Percentiles rank a stretch among this genome's conserved stretches.
Conservation (phyloP, 2,797 vertebrate genomes). For the Muscicapa comitata region DNA sequence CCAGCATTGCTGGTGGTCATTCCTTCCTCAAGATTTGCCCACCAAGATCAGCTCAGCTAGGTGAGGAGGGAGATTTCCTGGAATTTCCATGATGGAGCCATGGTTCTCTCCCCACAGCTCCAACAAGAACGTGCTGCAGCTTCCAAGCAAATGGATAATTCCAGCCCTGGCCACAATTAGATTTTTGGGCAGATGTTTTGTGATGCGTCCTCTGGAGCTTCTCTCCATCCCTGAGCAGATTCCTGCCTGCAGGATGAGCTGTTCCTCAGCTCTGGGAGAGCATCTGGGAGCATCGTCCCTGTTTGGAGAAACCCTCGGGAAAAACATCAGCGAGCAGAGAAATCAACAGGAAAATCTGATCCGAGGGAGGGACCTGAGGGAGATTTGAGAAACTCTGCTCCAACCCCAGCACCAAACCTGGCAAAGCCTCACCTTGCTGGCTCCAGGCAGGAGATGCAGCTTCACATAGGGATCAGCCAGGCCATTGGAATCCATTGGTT, state of each 20-base stretch:
- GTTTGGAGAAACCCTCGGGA: background rate
- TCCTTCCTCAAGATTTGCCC: background rate
- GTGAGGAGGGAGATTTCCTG: background rate
- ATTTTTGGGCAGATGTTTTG: background rate
- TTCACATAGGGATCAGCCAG: slow-evolving; percentile 96
- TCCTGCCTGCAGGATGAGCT: background rate
- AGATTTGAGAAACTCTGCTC: background rate
- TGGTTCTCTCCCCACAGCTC: background rate
- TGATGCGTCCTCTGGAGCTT: background rate
- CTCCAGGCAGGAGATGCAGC: slow-evolving; percentile 91
- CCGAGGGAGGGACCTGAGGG: background rate
- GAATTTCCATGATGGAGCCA: background rate
- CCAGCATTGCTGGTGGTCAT: background rate
- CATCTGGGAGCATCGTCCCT: background rate
- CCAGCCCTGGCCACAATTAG: background rate
- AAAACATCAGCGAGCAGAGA: accelerated
- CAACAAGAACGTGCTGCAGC: accelerated
- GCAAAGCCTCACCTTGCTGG: slow-evolving; percentile 89
- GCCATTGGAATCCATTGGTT: slow-evolving; percentile 96
- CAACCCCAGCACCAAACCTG: background rate
- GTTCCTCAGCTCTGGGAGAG: background rate
- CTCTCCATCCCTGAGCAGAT: background rate
- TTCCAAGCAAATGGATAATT: background rate
- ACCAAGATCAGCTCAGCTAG: background rate
- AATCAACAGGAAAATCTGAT: background rate